Conservation (phyloP, 2,888 invertebrate genomes). For the Thecophora atra region DNA sequence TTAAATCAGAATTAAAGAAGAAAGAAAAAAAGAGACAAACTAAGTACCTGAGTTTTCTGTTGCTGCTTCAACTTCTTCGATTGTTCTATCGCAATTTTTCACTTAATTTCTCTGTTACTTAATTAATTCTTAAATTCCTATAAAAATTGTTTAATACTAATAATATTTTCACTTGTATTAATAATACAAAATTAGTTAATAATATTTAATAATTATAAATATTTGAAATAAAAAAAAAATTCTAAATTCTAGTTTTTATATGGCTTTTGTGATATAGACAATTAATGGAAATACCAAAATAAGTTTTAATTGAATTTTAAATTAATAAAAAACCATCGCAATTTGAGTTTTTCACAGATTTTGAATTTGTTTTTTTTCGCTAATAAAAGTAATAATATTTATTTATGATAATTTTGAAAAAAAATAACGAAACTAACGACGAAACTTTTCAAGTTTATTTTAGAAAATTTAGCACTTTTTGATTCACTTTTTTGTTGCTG, state of each 20-base stretch:
- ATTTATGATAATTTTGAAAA: background rate
- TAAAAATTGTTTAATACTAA: constrained; percentile 37
- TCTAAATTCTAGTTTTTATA: constrained; percentile 24
- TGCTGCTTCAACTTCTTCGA: constrained; percentile 43
- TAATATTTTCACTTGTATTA: constrained; percentile 15
- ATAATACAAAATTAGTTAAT: no score
- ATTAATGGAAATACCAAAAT: background rate
- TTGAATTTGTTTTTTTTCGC: constrained; percentile 29
- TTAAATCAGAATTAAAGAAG: no score
- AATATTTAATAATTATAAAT: constrained; percentile 2
- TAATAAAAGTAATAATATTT: constrained; percentile 31
- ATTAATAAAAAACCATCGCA: no score
- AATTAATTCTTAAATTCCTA: constrained; percentile 36
- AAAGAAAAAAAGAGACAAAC: constrained; percentile 54
- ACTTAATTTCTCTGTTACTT: constrained; percentile 33
- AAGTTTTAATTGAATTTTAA: no score
- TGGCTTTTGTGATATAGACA: constrained; percentile 1
- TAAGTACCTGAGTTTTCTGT: constrained; percentile 65
- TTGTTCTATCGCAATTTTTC: constrained; percentile 36
- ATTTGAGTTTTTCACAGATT: background rate
- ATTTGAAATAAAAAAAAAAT: constrained; percentile 17
- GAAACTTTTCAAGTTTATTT: constrained; percentile 26
- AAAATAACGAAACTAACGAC: background rate
- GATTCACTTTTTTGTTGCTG: constrained; percentile 1
- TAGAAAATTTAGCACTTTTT: constrained; percentile 28